Evolutionary conservation across 1,140 invertebrate genomes (phyloP).

Genomic region (Coelopa frigida): DNA sequence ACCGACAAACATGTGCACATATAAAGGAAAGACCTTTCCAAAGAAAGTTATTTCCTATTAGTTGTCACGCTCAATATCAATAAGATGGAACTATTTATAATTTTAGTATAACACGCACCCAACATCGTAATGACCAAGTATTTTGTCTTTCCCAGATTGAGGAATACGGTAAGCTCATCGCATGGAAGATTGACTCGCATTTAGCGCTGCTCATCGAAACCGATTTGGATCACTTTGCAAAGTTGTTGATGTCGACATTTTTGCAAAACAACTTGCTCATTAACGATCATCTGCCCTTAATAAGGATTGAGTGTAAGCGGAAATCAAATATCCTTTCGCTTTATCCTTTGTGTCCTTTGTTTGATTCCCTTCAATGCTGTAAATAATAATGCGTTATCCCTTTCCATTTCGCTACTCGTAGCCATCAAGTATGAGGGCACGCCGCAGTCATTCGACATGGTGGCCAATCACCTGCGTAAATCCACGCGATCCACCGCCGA

Average conservation of each 20-base stretch:
- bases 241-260: slow-evolving; percentile 51
- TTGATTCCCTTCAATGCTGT: slow-evolving; percentile 13
- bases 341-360: slow-evolving; percentile 4
- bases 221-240: slow-evolving; percentile 55
- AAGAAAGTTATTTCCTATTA: slow-evolving; percentile 16
- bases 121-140: not conserved
- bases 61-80: slow-evolving; percentile 7
- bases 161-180: slow-evolving; percentile 56
- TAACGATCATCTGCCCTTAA: slow-evolving; percentile 56
- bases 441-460: slow-evolving; percentile 44
- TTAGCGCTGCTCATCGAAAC: slow-evolving; percentile 57
- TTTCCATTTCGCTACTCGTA: no score
- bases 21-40: no score
- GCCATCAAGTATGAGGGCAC: slow-evolving; percentile 50
- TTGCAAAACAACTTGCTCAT: slow-evolving; percentile 54
- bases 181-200: slow-evolving; percentile 56
- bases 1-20: no score
- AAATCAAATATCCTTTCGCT: slow-evolving; percentile 6
- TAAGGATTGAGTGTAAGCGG: slow-evolving; percentile 59
- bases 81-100: not conserved
- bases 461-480: slow-evolving; percentile 37
- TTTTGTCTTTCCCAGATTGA: slow-evolving; percentile 49
- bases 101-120: not conserved
- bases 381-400: slow-evolving; percentile 12
- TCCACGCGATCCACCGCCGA: slow-evolving; percentile 20